phyloP scores from a whole-genome alignment of 2,888 invertebrate genomes.

The Ormyrus pomaceus region DNA sequence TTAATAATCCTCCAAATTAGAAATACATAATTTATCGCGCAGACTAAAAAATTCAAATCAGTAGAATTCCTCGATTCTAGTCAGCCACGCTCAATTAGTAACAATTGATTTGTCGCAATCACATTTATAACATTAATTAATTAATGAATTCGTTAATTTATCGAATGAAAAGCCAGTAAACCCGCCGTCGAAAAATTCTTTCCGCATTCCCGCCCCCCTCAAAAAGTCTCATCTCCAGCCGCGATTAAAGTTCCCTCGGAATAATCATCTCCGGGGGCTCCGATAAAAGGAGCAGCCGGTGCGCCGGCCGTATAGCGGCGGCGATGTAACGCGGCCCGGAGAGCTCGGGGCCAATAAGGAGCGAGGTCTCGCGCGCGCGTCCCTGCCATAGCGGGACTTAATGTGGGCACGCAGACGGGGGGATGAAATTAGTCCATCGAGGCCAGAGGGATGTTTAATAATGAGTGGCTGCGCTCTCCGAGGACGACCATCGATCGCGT shows the following conservation, averaged over 20 bases:
- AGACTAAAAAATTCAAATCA: too few species aligned
- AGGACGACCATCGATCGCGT: constrained; percentile 67
- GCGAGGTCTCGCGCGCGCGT: neutral
- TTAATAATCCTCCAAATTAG: too few species aligned
- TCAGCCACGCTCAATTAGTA: too few species aligned
- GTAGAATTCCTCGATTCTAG: too few species aligned
- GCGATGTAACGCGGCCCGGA: neutral
- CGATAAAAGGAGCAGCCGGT: too few species aligned
- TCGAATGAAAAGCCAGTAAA: too few species aligned
- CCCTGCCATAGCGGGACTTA: constrained; percentile 41
- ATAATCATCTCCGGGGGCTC: neutral
- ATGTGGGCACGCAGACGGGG: constrained; percentile 30
- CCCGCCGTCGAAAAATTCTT: too few species aligned
- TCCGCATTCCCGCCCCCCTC: neutral
- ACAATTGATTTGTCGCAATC: too few species aligned
- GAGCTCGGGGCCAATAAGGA: constrained; percentile 39
- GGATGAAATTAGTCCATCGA: constrained; percentile 55
- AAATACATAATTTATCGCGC: too few species aligned
- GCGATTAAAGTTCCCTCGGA: neutral
- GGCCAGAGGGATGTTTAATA: constrained; percentile 65
- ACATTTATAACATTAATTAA: too few species aligned
- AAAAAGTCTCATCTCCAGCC: constrained; percentile 10
- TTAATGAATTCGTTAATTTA: too few species aligned
- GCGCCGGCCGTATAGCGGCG: neutral
- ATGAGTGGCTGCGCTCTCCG: constrained; percentile 60